Percentiles rank a stretch among this genome's conserved stretches.
These are phyloP conservation scores for Malurus leucopterus DNA, from an alignment of 2,797 vertebrate species.

Conservation along the genomic window DNA sequence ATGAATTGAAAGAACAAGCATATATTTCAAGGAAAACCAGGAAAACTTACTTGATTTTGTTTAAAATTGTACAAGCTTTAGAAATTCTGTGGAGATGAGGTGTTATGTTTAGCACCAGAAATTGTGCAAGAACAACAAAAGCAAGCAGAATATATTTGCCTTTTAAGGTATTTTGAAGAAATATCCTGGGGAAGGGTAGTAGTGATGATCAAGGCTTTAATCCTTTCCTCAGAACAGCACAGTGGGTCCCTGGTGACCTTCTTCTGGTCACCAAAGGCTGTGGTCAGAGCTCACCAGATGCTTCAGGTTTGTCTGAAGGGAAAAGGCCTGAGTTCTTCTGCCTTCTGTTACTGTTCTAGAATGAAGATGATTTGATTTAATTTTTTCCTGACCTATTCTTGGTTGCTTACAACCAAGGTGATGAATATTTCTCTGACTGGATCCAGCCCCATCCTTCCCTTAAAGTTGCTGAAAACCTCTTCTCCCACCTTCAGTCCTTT, in stretches of 20 bases:
- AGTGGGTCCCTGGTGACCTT: not conserved
- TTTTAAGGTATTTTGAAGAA: not conserved
- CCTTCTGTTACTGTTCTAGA: not conserved
- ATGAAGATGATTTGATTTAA: not conserved
- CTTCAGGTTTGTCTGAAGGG: not conserved
- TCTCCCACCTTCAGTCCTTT: not conserved
- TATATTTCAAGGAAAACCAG: not conserved
- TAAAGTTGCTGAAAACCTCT: not conserved
- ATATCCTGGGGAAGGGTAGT: rapidly evolving
- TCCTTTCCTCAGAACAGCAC: not conserved
- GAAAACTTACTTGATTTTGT: not conserved
- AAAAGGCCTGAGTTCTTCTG: not conserved
- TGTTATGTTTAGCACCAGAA: not conserved
- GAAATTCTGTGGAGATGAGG: not conserved
- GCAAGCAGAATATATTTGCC: not conserved
- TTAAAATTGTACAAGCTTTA: not conserved
- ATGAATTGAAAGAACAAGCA: not conserved
- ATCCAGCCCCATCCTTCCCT: not conserved
- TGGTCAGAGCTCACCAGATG: not conserved
- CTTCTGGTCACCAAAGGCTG: not conserved
- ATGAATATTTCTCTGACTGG: not conserved
- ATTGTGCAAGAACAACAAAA: not conserved
- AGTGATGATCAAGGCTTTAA: not conserved
- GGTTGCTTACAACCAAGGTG: not conserved
- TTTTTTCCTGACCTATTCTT: not conserved